Conservation (phyloP, 2,113 vertebrate genomes). For the Aramus guarauna region DNA sequence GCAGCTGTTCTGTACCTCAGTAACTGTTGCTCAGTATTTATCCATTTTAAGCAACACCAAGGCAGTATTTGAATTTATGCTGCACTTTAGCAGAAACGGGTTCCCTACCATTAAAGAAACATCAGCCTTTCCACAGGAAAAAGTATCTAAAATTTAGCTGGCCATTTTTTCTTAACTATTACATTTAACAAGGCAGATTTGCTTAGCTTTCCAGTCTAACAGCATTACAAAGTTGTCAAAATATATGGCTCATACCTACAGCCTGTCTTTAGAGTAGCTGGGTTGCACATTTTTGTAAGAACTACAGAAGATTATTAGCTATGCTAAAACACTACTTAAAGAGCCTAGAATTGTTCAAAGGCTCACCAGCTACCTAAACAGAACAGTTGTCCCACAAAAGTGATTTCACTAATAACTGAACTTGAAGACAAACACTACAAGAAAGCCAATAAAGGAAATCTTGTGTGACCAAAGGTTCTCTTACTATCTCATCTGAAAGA, state of each 20-base stretch:
- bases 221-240: conserved; percentile 7
- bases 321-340: conserved; percentile 5
- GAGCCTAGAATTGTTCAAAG: not conserved
- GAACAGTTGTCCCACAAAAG: not conserved
- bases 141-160: not conserved
- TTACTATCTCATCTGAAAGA: not conserved
- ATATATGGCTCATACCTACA: not conserved
- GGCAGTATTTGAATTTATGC: conserved; percentile 15
- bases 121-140: conserved; percentile 37
- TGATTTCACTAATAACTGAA: not conserved
- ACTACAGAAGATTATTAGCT: not conserved
- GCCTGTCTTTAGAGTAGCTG: not conserved
- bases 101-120: conserved; percentile 1
- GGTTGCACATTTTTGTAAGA: not conserved
- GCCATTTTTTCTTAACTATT: not conserved
- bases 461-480: not conserved
- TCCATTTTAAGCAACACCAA: conserved; percentile 13
- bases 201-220: not conserved
- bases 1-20: conserved; percentile 3
- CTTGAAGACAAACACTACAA: conserved; percentile 1
- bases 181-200: not conserved
- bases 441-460: not conserved
- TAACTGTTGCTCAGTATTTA: conserved; percentile 41
- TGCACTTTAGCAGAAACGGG: conserved; percentile 3
- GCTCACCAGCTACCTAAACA: not conserved